phyloP scores from a whole-genome alignment of 2,888 invertebrate genomes.

The Sarcophaga carnaria region DNA sequence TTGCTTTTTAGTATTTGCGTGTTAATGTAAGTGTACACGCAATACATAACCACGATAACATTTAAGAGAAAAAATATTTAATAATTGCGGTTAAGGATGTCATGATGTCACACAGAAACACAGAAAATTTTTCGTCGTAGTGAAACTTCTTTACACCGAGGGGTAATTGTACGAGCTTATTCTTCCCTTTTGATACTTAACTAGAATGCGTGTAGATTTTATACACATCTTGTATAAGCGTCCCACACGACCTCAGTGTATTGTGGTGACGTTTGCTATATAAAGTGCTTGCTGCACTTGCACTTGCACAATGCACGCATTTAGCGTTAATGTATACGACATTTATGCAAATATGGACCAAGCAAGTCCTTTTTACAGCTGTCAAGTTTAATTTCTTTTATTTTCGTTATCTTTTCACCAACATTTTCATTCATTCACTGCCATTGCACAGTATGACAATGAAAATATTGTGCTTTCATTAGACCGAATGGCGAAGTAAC shows the following conservation, averaged over 20 bases:
- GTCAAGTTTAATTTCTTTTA: conserved; percentile 30
- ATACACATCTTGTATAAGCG: no score
- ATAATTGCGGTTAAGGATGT: conserved; percentile 50
- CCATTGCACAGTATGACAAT: conserved; percentile 6
- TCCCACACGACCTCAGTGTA: no score
- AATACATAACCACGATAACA: conserved; percentile 9
- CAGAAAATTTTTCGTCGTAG: not conserved
- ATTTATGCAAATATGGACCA: conserved; percentile 31
- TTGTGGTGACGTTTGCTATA: no score
- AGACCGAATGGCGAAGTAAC: no score
- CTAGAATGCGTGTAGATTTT: not conserved
- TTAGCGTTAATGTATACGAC: not conserved
- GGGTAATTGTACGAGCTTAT: not conserved
- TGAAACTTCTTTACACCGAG: not conserved
- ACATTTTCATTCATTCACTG: not conserved
- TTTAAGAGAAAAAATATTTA: not conserved
- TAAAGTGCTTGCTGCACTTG: no score
- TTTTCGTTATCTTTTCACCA: not conserved
- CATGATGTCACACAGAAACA: conserved; percentile 37
- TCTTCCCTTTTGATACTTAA: no score
- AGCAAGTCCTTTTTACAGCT: conserved; percentile 22
- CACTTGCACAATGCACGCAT: not conserved
- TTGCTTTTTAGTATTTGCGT: not conserved
- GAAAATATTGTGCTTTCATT: no score
- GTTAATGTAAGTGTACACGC: not conserved